A percentile compares a stretch with the other conserved stretches of the same genome.
Conservation (phyloP, 2,113 vertebrate genomes). For the Cyprinodon tularosa region DNA sequence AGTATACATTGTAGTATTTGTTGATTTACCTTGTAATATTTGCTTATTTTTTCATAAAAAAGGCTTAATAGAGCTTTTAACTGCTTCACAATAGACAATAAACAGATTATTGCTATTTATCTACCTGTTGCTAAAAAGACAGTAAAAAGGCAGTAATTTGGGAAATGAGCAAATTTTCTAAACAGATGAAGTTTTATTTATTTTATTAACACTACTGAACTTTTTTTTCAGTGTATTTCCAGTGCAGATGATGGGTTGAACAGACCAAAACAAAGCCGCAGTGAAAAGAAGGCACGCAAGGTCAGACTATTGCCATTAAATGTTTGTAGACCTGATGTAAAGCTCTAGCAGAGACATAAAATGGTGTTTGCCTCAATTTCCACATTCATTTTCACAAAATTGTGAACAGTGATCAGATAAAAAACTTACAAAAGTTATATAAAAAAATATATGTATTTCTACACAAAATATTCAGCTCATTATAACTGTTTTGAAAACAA, state of each 20-base stretch:
- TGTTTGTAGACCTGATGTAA: not conserved
- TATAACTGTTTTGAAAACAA: no score
- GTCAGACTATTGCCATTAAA: slow-evolving; percentile 64
- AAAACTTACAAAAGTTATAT: no score
- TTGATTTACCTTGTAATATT: no score
- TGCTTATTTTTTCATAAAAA: no score
- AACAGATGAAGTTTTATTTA: not conserved
- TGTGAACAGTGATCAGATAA: not conserved
- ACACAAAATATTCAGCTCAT: no score
- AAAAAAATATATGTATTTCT: no score
- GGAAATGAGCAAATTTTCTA: not conserved
- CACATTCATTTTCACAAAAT: not conserved
- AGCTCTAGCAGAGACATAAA: not conserved
- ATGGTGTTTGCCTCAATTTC: not conserved
- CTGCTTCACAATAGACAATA: no score
- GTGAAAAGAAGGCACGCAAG: slow-evolving; percentile 97
- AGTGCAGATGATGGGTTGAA: slow-evolving; percentile 85
- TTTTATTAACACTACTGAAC: not conserved
- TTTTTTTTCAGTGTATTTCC: slow-evolving; percentile 76
- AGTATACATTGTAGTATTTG: no score
- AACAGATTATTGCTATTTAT: not conserved
- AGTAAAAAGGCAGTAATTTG: not conserved
- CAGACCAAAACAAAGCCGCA: slow-evolving; percentile 95
- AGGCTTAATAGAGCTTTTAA: not conserved
- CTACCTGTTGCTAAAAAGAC: not conserved